These are phyloP conservation scores for Notocelia uddmanniana DNA, from an alignment of 2,888 invertebrate genomes.

Conservation along the genomic window DNA sequence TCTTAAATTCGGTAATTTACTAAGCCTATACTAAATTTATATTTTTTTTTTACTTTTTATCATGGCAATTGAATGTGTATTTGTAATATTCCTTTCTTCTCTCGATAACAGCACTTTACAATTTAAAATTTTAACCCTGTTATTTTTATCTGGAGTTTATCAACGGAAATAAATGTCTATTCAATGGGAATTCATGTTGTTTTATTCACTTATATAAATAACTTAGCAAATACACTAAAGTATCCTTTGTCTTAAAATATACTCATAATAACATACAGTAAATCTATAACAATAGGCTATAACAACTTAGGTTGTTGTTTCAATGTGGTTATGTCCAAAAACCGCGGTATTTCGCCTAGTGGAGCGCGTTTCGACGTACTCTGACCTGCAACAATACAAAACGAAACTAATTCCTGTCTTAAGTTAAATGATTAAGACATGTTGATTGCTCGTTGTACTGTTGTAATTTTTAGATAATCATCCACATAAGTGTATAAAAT, in stretches of 20 bases:
- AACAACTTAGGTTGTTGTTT: constrained; percentile 89
- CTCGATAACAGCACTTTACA: constrained; percentile 42
- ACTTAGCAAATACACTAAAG: constrained; percentile 39
- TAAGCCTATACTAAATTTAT: background rate
- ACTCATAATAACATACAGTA: constrained; percentile 36
- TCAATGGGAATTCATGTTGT: constrained; percentile 62
- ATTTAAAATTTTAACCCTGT: constrained; percentile 70
- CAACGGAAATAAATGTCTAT: constrained; percentile 81
- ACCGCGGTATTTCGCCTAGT: constrained; percentile 79
- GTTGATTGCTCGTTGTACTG: too few relatives aligned
- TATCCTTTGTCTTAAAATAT: constrained; percentile 42
- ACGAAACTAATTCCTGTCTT: background rate
- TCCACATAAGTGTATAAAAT: too few relatives aligned
- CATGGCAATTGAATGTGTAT: constrained; percentile 8
- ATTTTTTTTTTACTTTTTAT: background rate
- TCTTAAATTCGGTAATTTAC: background rate
- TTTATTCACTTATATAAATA: constrained; percentile 55
- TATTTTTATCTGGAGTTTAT: constrained; percentile 78
- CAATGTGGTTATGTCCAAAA: constrained; percentile 89
- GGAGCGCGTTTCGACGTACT: constrained; percentile 54
- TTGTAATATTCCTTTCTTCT: constrained; percentile 30
- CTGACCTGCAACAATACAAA: constrained; percentile 59
- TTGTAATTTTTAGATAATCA: background rate
- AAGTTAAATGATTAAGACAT: background rate
- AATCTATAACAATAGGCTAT: constrained; percentile 51